These are phyloP conservation scores for Sebastes fasciatus DNA, from an alignment of 2,113 vertebrate species.

Conservation along the genomic window DNA sequence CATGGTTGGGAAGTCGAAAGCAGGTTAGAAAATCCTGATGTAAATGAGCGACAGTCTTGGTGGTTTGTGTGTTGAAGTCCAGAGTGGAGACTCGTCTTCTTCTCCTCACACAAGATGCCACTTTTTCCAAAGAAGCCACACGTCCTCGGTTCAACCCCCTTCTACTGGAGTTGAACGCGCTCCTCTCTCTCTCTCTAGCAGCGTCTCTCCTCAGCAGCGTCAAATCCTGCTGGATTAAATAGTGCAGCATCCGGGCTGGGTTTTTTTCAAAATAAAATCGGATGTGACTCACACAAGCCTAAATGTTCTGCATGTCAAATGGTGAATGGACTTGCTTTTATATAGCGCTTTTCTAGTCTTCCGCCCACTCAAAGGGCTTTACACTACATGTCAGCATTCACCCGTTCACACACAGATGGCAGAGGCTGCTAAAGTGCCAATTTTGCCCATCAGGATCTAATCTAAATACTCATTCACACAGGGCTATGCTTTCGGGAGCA, in stretches of 20 bases:
- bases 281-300: neutral
- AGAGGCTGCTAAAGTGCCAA: too few relatives aligned
- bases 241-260: conserved; percentile 16
- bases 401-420: too few relatives aligned
- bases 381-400: too few relatives aligned
- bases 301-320: neutral
- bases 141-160: conserved; percentile 83
- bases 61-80: conserved; percentile 41
- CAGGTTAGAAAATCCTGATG: conserved; percentile 60
- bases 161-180: conserved; percentile 45
- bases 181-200: conserved; percentile 56
- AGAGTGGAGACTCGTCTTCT: conserved; percentile 56
- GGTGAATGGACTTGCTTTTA: too few relatives aligned
- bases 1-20: conserved; percentile 61
- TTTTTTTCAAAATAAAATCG: conserved; percentile 66
- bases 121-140: conserved; percentile 64
- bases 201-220: conserved; percentile 53
- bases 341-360: too few relatives aligned
- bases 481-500: too few relatives aligned
- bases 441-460: too few relatives aligned
- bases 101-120: conserved; percentile 68
- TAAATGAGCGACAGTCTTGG: neutral
- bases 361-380: too few relatives aligned
- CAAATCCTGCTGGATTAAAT: conserved; percentile 18
- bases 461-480: too few relatives aligned